Base-by-base conservation (phyloP, 2,888 invertebrate species). In the Coelogynopora nodosa region DNA sequence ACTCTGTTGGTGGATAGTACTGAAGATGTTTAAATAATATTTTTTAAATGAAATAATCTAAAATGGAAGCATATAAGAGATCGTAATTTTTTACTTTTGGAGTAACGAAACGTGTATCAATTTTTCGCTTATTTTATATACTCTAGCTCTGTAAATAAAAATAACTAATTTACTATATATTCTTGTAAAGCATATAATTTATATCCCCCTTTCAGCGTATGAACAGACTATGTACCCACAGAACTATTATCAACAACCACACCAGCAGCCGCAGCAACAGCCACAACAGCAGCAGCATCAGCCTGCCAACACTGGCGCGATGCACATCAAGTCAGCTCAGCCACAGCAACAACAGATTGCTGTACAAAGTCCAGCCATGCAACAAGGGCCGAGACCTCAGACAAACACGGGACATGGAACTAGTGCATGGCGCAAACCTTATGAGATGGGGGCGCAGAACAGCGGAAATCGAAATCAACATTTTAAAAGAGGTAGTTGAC, bases 171-270 rank as follows among this genome's bases (percentile, higher is more conserved):
- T n/a, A n/a, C n/a, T n/a, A n/a, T n/a, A n/a, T n/a, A n/a, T n/a
- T n/a, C n/a, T n/a, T n/a, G n/a, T n/a, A n/a, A n/a, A n/a, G n/a
- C n/a, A n/a, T 13, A 49, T 49, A 49, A 49, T 49, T 13, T 5
- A 49, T 49, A 13, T 49, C 18, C 18, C 18, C 74, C 18, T 74
- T 74, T 74, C 74, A 74, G 74, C 23, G 18, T 74, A 74, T 74
- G 74, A 74, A 23, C 74, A 74, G 23, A 74, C 74, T 23, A 74
- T 74, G 74, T 74, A 74, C 23, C 74, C 74, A 23, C 74, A 74
- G 23, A 74, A 5, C 2, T 74, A 74, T 74, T 74, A 74, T 26
- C 74, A 74, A 74, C 74, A 74, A 26, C 74, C 18, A 26, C 10
- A 10, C 5, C 74, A 74, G 23, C 74, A 74, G 23, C 5, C 5